phyloP scores from a whole-genome alignment of 2,888 invertebrate species.

The Leptopilina myrica region DNA sequence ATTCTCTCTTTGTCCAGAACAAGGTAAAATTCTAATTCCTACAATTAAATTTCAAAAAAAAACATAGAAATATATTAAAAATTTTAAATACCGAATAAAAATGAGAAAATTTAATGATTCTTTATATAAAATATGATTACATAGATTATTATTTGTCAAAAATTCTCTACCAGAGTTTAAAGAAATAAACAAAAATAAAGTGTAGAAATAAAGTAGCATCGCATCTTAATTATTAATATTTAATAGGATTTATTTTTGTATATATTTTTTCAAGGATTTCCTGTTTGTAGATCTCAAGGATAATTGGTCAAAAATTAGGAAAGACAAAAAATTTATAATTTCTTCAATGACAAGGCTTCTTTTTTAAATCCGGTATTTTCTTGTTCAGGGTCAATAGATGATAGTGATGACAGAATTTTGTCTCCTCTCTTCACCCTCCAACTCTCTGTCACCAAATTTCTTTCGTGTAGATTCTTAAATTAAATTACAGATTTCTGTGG shows the following conservation, averaged over 20 bases:
- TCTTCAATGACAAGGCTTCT: background rate
- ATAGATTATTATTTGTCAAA: background rate
- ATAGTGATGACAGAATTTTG: background rate
- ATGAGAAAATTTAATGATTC: background rate
- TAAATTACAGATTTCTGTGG: too few species aligned
- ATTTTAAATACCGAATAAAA: background rate
- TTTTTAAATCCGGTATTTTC: constrained; percentile 24
- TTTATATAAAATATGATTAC: background rate
- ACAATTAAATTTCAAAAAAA: too few species aligned
- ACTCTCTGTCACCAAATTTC: too few species aligned
- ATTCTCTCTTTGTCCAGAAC: background rate
- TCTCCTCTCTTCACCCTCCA: too few species aligned
- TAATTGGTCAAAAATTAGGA: background rate
- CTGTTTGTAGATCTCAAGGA: background rate
- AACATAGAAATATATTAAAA: too few species aligned
- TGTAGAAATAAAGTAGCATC: background rate
- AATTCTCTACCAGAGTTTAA: background rate
- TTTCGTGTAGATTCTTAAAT: too few species aligned
- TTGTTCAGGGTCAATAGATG: constrained; percentile 1
- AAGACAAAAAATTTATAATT: constrained; percentile 33
- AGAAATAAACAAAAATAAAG: too few species aligned
- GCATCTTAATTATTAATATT: background rate
- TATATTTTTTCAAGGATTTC: constrained; percentile 5
- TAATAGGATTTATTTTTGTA: constrained; percentile 26
- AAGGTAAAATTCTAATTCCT: background rate